Conservation (phyloP, 2,797 vertebrate genomes). For the Caiman crocodilus region DNA sequence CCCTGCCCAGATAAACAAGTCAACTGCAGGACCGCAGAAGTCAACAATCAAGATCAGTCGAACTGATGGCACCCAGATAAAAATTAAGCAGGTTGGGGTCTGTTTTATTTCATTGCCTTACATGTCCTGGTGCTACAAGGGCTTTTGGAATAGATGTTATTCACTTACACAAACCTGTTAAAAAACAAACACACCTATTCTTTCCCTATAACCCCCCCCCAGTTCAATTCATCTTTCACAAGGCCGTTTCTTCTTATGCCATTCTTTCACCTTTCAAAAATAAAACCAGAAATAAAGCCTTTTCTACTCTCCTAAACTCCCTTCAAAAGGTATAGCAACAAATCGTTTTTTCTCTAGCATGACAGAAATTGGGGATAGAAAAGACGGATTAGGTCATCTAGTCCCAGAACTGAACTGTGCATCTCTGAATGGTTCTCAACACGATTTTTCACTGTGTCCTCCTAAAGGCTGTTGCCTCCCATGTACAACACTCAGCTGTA, state of each 20-base stretch:
- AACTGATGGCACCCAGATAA: constrained; percentile 70
- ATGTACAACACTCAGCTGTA: not conserved
- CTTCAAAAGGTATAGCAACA: not conserved
- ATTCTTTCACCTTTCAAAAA: not conserved
- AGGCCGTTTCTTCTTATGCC: not conserved
- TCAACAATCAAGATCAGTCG: constrained; percentile 57
- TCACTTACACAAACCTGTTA: not conserved
- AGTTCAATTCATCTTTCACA: not conserved
- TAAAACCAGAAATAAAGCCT: not conserved
- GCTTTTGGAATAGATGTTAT: not conserved
- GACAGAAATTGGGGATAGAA: not conserved
- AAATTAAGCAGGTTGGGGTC: constrained; percentile 69
- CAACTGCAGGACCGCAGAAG: constrained; percentile 68
- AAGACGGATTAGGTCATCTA: not conserved
- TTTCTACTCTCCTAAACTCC: not conserved
- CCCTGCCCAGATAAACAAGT: constrained; percentile 71
- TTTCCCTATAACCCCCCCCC: not conserved
- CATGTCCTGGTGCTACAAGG: constrained; percentile 19
- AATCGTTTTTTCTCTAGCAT: not conserved
- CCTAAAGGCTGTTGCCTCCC: not conserved
- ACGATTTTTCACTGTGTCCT: not conserved
- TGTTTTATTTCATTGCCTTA: constrained; percentile 74
- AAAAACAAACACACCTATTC: not conserved
- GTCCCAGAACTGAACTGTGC: not conserved
- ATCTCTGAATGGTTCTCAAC: not conserved